Evolutionary conservation across 2,888 invertebrate species (phyloP).

Genomic region (Lithophane ornitopus): DNA sequence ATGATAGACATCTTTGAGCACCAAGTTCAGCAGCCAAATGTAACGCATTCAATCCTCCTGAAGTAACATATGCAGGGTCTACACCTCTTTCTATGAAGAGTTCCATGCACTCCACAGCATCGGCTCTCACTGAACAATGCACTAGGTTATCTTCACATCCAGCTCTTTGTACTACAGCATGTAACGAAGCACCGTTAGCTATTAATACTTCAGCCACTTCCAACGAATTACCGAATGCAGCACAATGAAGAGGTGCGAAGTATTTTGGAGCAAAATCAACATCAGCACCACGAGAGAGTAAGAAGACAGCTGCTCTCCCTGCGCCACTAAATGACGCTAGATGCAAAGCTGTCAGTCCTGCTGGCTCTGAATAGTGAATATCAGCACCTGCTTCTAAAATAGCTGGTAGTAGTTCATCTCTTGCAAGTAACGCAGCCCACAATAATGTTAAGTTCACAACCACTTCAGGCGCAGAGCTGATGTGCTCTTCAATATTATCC

Average conservation of each 20-base stretch:
- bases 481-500: slow-evolving; percentile 91
- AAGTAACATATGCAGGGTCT: slow-evolving; percentile 93
- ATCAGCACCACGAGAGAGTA: slow-evolving; percentile 93
- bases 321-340: slow-evolving; percentile 95
- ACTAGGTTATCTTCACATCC: slow-evolving; percentile 94
- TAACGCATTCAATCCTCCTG: slow-evolving; percentile 94
- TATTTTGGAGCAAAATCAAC: slow-evolving; percentile 93
- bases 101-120: slow-evolving; percentile 94
- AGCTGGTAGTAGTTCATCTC: slow-evolving; percentile 93
- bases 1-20: slow-evolving; percentile 93
- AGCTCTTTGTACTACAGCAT: slow-evolving; percentile 92
- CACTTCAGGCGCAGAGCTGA: slow-evolving; percentile 91
- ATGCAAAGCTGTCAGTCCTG: slow-evolving; percentile 94
- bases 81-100: slow-evolving; percentile 94
- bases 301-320: slow-evolving; percentile 92
- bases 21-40: slow-evolving; percentile 95
- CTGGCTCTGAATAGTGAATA: slow-evolving; percentile 93
- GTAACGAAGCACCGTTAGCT: slow-evolving; percentile 92
- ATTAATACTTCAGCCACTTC: slow-evolving; percentile 95
- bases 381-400: slow-evolving; percentile 93
- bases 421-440: slow-evolving; percentile 93
- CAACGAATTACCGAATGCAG: slow-evolving; percentile 96
- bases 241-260: slow-evolving; percentile 96
- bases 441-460: slow-evolving; percentile 94
- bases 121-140: slow-evolving; percentile 96